These are phyloP conservation scores for Zonitis immaculata DNA, from an alignment of 2,888 invertebrate species.

Conservation along the genomic window DNA sequence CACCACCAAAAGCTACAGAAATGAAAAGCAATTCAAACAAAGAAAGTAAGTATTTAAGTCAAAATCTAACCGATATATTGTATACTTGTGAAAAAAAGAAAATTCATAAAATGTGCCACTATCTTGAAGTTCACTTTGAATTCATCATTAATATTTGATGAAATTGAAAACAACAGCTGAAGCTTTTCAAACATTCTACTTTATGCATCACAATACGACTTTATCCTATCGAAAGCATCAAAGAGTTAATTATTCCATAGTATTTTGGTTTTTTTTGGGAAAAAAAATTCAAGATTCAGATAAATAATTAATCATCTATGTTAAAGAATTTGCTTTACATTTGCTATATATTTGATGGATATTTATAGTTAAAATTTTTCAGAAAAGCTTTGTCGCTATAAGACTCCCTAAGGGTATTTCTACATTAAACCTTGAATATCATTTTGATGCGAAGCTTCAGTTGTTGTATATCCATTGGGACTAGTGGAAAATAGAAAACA, in stretches of 20 bases:
- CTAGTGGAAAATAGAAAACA: neutral
- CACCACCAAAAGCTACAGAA: slow-evolving; percentile 76
- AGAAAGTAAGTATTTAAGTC: slow-evolving; percentile 58
- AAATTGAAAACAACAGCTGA: neutral
- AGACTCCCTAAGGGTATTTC: slow-evolving; percentile 1
- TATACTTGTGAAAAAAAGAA: neutral
- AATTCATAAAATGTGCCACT: neutral
- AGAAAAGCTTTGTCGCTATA: slow-evolving; percentile 1
- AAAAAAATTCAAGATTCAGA: too few relatives aligned
- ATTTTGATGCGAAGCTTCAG: slow-evolving; percentile 3
- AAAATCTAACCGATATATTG: neutral
- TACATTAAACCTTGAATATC: slow-evolving; percentile 2
- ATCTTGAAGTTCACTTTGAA: neutral
- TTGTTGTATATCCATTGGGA: neutral
- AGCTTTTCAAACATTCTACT: neutral
- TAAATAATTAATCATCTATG: too few relatives aligned
- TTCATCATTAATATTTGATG: neutral
- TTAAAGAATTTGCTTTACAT: too few relatives aligned
- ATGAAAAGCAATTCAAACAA: slow-evolving; percentile 71
- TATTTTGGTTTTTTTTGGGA: too few relatives aligned
- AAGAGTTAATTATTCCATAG: neutral
- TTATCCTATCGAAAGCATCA: neutral
- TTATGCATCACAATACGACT: neutral
- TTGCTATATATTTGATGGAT: too few relatives aligned
- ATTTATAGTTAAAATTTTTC: too few relatives aligned